Base-by-base conservation (phyloP, 2,113 vertebrate genomes). In the Chelonoidis abingdonii region DNA sequence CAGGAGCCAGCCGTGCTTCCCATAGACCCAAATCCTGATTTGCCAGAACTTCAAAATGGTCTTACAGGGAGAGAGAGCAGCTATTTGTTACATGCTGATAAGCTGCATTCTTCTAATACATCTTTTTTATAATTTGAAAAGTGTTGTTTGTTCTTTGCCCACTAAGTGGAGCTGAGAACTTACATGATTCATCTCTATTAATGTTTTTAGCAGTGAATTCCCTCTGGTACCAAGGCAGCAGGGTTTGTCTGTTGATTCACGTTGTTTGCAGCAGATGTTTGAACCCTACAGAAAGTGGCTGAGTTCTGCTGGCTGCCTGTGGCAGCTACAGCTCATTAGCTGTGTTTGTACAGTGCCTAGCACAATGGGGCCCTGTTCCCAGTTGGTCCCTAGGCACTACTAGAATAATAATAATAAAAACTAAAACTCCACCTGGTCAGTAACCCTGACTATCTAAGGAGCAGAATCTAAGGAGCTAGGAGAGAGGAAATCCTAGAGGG, bases 91-190 rank as follows among this genome's bases (percentile, higher is more conserved):
- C 0, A 0, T 8, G 0, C 6, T 84, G 53, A 31, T 84, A 4
- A 4, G 12, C 38, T 47, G 35, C 49, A 56, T 5, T 8, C 10
- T 9, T 57, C 4, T 17, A 89, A 13, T 21, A 0, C 9, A 0
- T 16, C 17, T 0, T 0, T 50, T 57, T 1, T 25, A 41, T 9
- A 25, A 17, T 44, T 72, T 94, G 27, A 29, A 21, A 7, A 6
- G 0, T 95, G 95, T 75, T 86, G 94, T 97, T 97, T 97, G 4
- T 94, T 90, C 80, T 95, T 95, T 97, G 96, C 95, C 97, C 97
- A 97, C 95, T 96, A 89, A 96, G 95, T 94, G 92, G 96, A 96
- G 94, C 97, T 96, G 96, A 75, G 96, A 49, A 54, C 44, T 95
- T 75, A 89, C 92, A 83, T 85, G 21, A 31, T 29, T 92, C 65